These are phyloP conservation scores for Chaetorhynchus papuensis DNA, from an alignment of 2,113 vertebrate species.

Conservation along the genomic window DNA sequence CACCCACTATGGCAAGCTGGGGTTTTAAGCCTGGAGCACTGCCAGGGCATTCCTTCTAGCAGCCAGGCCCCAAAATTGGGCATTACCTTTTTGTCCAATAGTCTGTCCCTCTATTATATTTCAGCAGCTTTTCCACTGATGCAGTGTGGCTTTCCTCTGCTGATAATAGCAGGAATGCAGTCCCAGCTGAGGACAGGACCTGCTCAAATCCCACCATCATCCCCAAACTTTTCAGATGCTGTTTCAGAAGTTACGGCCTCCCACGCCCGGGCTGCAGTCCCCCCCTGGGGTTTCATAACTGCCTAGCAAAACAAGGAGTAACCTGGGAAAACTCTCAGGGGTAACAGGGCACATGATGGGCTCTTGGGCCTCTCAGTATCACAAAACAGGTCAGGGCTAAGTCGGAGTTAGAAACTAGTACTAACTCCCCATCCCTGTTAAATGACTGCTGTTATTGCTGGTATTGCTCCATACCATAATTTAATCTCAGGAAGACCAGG, in stretches of 20 bases:
- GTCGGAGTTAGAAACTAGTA: background rate
- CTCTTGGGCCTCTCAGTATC: background rate
- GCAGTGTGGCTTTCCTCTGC: background rate
- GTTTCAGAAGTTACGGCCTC: background rate
- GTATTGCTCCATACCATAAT: background rate
- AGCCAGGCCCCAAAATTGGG: background rate
- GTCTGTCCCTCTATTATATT: background rate
- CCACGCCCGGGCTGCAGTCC: rapidly evolving
- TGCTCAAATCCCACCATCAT: background rate
- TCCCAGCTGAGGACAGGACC: background rate
- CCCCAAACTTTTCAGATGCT: background rate
- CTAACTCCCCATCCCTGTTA: background rate
- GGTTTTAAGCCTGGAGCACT: background rate
- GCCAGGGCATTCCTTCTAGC: background rate
- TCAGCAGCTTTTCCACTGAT: background rate
- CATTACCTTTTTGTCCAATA: background rate
- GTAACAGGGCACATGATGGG: rapidly evolving
- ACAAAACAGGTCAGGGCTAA: background rate
- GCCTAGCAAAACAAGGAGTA: background rate
- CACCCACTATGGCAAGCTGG: background rate
- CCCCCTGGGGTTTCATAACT: background rate
- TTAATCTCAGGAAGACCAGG: background rate
- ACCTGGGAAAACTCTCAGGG: background rate
- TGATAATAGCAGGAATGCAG: background rate
- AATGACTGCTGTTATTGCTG: background rate